Base-by-base conservation (phyloP, 1,140 invertebrate genomes). In the Stegodyphus dumicola region DNA sequence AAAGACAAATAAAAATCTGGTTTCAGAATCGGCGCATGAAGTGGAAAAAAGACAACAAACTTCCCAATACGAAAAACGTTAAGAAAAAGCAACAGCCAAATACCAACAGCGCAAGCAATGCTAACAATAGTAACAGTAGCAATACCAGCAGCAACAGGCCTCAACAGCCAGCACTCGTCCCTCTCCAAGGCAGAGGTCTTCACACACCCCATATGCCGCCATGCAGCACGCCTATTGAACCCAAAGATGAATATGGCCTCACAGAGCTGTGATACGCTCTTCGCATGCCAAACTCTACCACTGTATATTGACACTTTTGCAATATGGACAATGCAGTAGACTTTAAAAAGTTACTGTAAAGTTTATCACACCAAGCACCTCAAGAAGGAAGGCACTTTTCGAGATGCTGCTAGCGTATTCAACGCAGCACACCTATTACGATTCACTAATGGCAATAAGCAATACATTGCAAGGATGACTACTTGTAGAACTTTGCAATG, bases 1-100 rank as follows among this genome's bases (percentile, higher is more conserved):
- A 99, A 90, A 92, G 98, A 88, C 98, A 99, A 92, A 99, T 99
- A 89, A 99, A 99, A 93, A 99, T 99, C 89, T 99, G 97, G 97
- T 98, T 98, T 90, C 96, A 98, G 90, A 89, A 89, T 77, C 80
- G 88, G 75, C 88, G 95, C 77, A 99, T 99, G 97, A 99, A 98
- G 91, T 98, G 95, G 95, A 98, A 98, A 92, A 98, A 99, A 90
- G 97, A 98, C 93, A 97, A 98, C 92, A 98, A 98, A 92, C 92
- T 98, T 88, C 97, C 97, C 66, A 98, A 98, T 92, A 98, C 97
- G 88, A 98, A 98, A 92, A 98, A 98, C 91, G 96, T 97, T 13
- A 93, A 96, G 77, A 89, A 89, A 69, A 89, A 89, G 60, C 86
- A 88, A 64, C 87, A 85, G 54, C 81, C 87, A 51, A 83, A 88